Evolutionary conservation across 1,140 invertebrate genomes (phyloP).

Genomic region (Drosophila suzukii): DNA sequence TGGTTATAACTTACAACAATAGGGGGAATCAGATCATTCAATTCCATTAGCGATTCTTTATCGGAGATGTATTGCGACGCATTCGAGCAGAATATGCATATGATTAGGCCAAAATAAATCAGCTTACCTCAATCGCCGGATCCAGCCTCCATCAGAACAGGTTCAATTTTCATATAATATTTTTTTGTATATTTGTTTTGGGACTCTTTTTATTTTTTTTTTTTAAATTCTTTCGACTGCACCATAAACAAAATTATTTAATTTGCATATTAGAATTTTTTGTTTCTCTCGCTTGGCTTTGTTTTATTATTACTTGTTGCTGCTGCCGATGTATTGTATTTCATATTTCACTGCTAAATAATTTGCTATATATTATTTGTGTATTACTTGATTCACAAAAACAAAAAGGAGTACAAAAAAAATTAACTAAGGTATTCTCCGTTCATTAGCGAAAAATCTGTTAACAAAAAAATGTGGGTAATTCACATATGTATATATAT

Average conservation of each 20-base stretch:
- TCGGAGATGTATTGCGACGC: constrained; percentile 29
- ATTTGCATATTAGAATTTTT: constrained; percentile 41
- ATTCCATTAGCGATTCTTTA: constrained; percentile 6
- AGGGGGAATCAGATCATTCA: constrained; percentile 6
- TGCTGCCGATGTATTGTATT: constrained; percentile 29
- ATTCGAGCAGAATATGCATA: constrained; percentile 4
- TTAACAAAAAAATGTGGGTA: constrained; percentile 21
- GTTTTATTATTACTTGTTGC: constrained; percentile 14
- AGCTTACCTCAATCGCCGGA: constrained; percentile 67
- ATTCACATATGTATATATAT: background rate
- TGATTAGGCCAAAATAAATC: constrained; percentile 61
- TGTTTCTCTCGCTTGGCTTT: constrained; percentile 2
- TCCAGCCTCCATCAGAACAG: constrained; percentile 29
- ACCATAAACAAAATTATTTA: constrained; percentile 42
- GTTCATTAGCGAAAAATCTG: constrained; percentile 16
- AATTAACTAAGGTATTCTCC: constrained; percentile 21
- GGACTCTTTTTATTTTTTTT: constrained; percentile 25
- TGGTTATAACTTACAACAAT: background rate
- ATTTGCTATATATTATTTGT: constrained; percentile 1
- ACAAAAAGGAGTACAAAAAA: constrained; percentile 24
- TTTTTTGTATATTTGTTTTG: constrained; percentile 19
- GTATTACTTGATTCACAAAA: constrained; percentile 9
- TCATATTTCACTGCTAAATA: constrained; percentile 41
- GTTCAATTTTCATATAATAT: constrained; percentile 33
- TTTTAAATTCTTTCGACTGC: constrained; percentile 26